Base-by-base conservation (phyloP, 2,888 invertebrate species). In the Eudemis profundana region DNA sequence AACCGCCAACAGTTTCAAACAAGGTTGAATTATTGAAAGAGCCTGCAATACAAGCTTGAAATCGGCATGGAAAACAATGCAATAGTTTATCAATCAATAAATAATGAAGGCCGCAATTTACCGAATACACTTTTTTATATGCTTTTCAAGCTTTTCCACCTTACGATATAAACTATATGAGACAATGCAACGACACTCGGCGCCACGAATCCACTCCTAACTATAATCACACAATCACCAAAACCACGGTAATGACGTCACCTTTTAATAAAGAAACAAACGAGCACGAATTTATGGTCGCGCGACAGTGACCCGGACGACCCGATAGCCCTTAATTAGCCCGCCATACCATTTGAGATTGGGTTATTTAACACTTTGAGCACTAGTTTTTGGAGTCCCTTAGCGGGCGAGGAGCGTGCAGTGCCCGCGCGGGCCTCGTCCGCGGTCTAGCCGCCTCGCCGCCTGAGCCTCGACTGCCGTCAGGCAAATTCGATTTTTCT, bases 401-500 rank as follows among this genome's bases (percentile, higher is more conserved):
- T n/a, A n/a, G n/a, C n/a, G n/a, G 74, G 68, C 70, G 68, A 68
- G 68, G 68, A 63, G 65, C 62, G 62, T 40, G 68, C 44, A 51
- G 62, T 67, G 67, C 59, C 84, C 85, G 87, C 85, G 86, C 88
- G 86, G 82, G 89, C 85, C 87, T 85, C 85, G 74, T 76, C 49
- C 59, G 81, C 74, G 86, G 56, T 63, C 54, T 42, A 44, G 64
- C 64, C 91, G 88, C 87, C 89, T 82, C 91, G 91, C 90, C 91
- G 89, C 89, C 90, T 87, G 81, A 82, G 78, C 83, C 84, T 82
- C 90, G 89, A 91, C 92, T 92, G 92, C 85, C 90, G 89, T 82
- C 89, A 86, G 89, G 89, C 86, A 89, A 90, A 90, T 91, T 91
- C 91, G 91, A 91, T 92, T 91, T 91, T 90, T 88, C 89, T 90